phyloP scores from a whole-genome alignment of 2,888 invertebrate species.

The Cheiracanthium punctorium region DNA sequence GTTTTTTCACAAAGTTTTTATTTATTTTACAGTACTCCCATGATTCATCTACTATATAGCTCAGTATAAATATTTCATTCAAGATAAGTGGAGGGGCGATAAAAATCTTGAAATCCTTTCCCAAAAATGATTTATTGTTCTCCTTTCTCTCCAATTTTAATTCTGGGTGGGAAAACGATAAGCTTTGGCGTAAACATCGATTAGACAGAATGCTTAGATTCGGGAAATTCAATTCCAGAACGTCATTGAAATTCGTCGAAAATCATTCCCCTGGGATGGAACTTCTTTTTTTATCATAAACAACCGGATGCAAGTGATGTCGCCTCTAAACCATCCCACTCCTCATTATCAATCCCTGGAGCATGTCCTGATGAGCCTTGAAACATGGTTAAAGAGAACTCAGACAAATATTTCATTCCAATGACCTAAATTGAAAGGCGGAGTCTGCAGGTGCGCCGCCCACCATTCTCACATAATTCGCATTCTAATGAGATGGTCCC shows the following conservation, averaged over 20 bases:
- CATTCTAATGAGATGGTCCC: constrained; percentile 54
- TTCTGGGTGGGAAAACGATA: too few species aligned
- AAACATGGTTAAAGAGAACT: neutral
- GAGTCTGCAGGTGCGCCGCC: neutral
- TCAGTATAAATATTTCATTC: too few species aligned
- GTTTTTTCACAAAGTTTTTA: too few species aligned
- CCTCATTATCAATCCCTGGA: neutral
- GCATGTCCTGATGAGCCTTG: neutral
- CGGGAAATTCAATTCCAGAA: neutral
- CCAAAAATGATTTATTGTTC: too few species aligned
- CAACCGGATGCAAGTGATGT: neutral
- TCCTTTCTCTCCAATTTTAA: too few species aligned
- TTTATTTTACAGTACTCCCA: too few species aligned
- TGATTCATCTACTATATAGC: too few species aligned
- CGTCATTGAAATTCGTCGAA: neutral
- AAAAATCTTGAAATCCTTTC: too few species aligned
- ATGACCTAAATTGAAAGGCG: neutral
- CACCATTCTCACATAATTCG: constrained; percentile 54
- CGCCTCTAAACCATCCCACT: neutral
- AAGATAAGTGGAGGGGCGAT: too few species aligned
- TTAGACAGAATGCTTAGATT: too few species aligned
- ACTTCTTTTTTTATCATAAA: neutral
- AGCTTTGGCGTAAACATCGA: too few species aligned
- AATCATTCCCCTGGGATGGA: neutral
- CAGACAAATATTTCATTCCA: neutral